A percentile compares a stretch with the other conserved stretches of the same genome.
These are phyloP conservation scores for Athalia circularis DNA, from an alignment of 2,888 invertebrate species.

Conservation along the genomic window DNA sequence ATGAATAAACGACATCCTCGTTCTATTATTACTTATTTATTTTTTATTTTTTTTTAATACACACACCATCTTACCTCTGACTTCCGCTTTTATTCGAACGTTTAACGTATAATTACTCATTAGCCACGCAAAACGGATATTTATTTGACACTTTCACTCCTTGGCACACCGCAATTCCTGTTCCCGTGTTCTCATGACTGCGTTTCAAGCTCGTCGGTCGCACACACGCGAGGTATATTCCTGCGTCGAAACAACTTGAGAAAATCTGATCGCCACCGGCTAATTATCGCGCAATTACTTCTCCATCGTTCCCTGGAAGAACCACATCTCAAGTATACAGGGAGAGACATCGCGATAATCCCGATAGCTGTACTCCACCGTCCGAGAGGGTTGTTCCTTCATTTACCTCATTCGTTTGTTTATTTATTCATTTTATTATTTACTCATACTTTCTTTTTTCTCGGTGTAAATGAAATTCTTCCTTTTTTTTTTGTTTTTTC, in stretches of 20 bases:
- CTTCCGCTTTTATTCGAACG: background rate
- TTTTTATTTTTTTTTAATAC: background rate
- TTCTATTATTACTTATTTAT: background rate
- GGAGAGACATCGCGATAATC: constrained; percentile 41
- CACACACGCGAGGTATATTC: constrained; percentile 23
- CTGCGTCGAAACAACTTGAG: constrained; percentile 20
- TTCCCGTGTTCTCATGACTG: background rate
- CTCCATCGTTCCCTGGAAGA: constrained; percentile 17
- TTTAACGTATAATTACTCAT: constrained; percentile 24
- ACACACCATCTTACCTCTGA: background rate
- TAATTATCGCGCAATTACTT: constrained; percentile 44
- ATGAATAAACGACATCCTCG: background rate
- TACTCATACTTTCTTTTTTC: constrained; percentile 27
- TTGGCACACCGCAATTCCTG: background rate
- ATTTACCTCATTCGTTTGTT: background rate
- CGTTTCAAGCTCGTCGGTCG: constrained; percentile 6
- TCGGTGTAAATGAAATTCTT: background rate
- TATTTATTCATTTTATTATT: background rate
- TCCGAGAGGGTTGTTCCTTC: constrained; percentile 15
- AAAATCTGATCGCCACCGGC: constrained; percentile 37
- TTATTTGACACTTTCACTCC: constrained; percentile 28
- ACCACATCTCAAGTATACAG: constrained; percentile 39
- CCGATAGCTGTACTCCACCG: constrained; percentile 18
- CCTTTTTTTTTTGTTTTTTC: background rate
- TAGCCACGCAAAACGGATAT: constrained; percentile 28